Evolutionary conservation across 2,113 vertebrate species (phyloP), one percentile per base, ranked within the genome.

Genomic region (Seriola aureovittata): DNA sequence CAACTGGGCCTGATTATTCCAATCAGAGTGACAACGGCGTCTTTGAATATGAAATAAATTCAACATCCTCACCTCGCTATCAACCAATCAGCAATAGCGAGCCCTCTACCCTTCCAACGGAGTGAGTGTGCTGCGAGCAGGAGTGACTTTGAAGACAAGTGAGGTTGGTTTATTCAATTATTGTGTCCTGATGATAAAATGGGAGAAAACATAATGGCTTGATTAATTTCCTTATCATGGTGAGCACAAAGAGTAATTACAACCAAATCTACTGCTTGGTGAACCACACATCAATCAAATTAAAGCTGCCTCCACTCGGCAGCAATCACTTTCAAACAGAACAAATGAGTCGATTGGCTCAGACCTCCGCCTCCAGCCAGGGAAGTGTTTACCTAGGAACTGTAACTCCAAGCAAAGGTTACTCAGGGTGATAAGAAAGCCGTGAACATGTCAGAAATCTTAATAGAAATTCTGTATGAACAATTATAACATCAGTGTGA

Each of bases 151-250:
- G 88, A 93, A 90, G 91, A 93, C 88, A 90, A 91, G 90, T 81
- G 89, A 82, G 88, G 85, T 89, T 88, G 89, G 92, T 95, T 94
- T 92, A 90, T 96, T 96, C 94, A 96, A 94, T 96, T 95, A 95
- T 94, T 92, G 93, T 89, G 84, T 90, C 94, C 93, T 92, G 89
- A 83, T 89, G 93, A 95, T 93, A 90, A 93, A 95, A 92, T 86
- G 88, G 91, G 92, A 93, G 91, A 84, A 60, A 60, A 92, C 80
- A 87, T 95, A 96, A 96, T 94, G 94, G 92, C 90, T 95, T 96
- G 96, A 97, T 97, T 97, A 94, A 97, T 96, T 96, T 95, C 92
- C 96, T 96, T 95, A 96, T 97, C 95, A 82, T 84, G 84, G 77
- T 78, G 90, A 94, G 93, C 95, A 95, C 95, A 95, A 92, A 94